Base-by-base conservation (phyloP, 2,113 vertebrate genomes). In the Perca flavescens region DNA sequence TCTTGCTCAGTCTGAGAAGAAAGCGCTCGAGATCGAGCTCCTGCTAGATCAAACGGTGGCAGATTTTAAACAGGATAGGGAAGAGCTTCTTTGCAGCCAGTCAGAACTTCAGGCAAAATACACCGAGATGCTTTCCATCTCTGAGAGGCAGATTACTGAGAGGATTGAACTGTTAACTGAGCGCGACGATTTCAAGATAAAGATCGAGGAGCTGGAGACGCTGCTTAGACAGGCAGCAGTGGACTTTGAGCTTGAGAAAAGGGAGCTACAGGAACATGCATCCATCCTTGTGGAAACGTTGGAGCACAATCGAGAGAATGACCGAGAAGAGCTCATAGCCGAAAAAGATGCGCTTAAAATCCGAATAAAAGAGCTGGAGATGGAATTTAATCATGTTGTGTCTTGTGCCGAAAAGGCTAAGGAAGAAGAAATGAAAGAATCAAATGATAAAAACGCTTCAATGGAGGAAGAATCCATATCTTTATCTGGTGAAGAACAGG, bases 11-110 rank as follows among this genome's bases (percentile, higher is more conserved):
- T 80, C 86, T 0, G 94, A 96, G 60, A 75, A 86, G 83, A 91
- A 88, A 0, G 92, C 88, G 4, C 84, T 85, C 0, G 83, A 93
- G 63, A 67, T 82, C 0, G 94, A 94, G 85, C 88, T 93, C 47
- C 88, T 87, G 62, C 88, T 97, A 1, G 93, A 89, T 65, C 93
- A 93, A 21, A 90, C 95, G 0, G 82, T 91, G 15, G 86, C 90
- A 0, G 95, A 96, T n/a, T 94, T 88, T 50, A 94, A 91, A 46
- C 84, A 60, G 47, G 96, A 98, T 90, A 93, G 94, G 64, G 91
- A 80, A 1, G 90, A 95, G 9, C 92, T 97, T 62, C 88, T 91
- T 56, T 88, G 66, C 58, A 88, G 43, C 54, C 88, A 95, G 2
- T 65, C 84, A 1, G 82, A 93, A 53, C 54, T 97, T 17, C 93